phyloP scores from a whole-genome alignment of 2,888 invertebrate species.

The Drosophila eohydei region DNA sequence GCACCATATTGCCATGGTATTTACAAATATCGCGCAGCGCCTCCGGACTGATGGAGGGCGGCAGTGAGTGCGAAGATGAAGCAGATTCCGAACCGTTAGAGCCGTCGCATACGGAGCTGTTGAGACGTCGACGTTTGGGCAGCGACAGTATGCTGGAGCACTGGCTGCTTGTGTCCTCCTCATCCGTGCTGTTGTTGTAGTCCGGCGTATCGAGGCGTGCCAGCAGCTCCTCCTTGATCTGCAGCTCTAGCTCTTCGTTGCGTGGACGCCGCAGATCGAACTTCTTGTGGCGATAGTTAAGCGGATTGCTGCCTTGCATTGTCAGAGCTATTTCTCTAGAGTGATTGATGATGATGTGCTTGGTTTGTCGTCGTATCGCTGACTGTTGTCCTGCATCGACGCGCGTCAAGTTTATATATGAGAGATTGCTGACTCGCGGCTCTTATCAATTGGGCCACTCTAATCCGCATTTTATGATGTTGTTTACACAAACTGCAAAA shows the following conservation, averaged over 20 bases:
- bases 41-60: conserved; percentile 57
- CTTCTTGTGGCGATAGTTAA: conserved; percentile 81
- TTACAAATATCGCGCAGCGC: conserved; percentile 75
- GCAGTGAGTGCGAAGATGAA: conserved; percentile 49
- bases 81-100: conserved; percentile 42
- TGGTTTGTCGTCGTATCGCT: conserved; percentile 17
- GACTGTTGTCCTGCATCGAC: conserved; percentile 60
- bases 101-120: conserved; percentile 27
- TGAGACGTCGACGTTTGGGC: conserved; percentile 54
- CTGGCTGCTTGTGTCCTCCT: conserved; percentile 46
- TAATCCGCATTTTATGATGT: conserved; percentile 65
- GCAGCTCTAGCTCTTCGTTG: conserved; percentile 27
- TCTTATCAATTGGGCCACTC: conserved; percentile 34
- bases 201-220: conserved; percentile 36
- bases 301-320: conserved; percentile 62
- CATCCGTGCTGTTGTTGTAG: conserved; percentile 21
- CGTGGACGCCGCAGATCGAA: conserved; percentile 61
- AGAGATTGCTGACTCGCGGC: conserved; percentile 2
- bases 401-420: conserved; percentile 45
- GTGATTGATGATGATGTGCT: conserved; percentile 19
- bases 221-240: conserved; percentile 53
- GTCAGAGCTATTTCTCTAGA: conserved; percentile 24
- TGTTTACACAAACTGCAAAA: conserved; percentile 64
- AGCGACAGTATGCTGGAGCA: conserved; percentile 49
- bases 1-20: conserved; percentile 82